Conservation (phyloP, 2,113 vertebrate species). For the Mirounga angustirostris region DNA sequence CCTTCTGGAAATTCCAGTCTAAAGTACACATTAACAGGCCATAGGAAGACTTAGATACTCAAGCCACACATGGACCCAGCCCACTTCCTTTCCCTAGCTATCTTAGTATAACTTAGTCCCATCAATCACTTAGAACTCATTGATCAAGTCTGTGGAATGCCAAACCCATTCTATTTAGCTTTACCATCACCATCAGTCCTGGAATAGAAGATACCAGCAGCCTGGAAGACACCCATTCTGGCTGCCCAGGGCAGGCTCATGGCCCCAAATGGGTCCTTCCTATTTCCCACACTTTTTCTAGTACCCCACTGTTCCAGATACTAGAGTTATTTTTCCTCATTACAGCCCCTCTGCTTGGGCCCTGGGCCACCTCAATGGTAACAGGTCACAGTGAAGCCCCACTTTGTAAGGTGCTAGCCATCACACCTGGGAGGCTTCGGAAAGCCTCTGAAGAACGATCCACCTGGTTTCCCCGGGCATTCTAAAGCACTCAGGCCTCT, state of each 20-base stretch:
- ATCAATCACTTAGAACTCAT: background rate
- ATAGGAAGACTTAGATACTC: background rate
- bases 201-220: fast-evolving
- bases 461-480: too few relatives aligned
- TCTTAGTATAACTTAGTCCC: background rate
- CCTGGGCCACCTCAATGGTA: background rate
- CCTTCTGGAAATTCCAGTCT: background rate
- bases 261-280: background rate
- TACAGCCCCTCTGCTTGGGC: background rate
- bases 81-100: background rate
- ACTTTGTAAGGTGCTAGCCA: too few relatives aligned
- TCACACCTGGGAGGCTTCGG: background rate
- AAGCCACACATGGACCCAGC: background rate
- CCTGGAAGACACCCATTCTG: background rate
- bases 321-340: background rate
- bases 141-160: background rate
- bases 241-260: background rate
- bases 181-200: background rate
- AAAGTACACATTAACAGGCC: background rate
- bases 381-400: background rate
- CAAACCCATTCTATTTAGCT: background rate
- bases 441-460: background rate
- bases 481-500: background rate
- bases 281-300: background rate
- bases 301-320: background rate